Conservation (phyloP, 2,113 vertebrate genomes). For the Sterrhoptilus dennistouni region DNA sequence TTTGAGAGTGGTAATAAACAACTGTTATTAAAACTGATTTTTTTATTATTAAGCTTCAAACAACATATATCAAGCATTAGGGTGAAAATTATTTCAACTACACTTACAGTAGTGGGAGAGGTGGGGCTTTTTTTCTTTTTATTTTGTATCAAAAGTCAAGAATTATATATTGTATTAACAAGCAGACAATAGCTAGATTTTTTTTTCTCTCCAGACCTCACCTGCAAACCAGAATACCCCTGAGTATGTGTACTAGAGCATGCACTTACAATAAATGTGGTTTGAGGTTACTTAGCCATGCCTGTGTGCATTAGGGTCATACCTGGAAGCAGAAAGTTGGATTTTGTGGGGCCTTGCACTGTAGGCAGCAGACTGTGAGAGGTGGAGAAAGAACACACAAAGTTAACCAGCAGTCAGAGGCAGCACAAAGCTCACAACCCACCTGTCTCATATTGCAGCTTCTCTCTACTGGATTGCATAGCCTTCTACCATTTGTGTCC, state of each 20-base stretch:
- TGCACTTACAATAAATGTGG: background rate
- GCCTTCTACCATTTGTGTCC: background rate
- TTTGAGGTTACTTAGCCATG: background rate
- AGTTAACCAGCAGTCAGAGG: background rate
- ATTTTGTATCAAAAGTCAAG: background rate
- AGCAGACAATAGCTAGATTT: background rate
- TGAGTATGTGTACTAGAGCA: background rate
- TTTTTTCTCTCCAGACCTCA: background rate
- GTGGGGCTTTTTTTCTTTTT: accelerated
- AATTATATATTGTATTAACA: background rate
- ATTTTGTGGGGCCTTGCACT: background rate
- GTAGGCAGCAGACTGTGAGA: background rate
- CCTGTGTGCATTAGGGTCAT: background rate
- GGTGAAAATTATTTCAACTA: background rate
- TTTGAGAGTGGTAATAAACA: background rate
- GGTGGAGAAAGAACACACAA: accelerated
- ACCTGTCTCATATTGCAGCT: background rate
- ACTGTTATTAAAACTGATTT: background rate
- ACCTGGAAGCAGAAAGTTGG: background rate
- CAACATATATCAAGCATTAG: background rate
- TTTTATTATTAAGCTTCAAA: background rate
- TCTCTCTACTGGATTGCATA: background rate
- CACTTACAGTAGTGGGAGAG: background rate
- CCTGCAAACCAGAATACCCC: background rate
- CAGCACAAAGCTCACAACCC: background rate